Conservation (phyloP, 2,113 vertebrate genomes). For the Fukomys damarensis region DNA sequence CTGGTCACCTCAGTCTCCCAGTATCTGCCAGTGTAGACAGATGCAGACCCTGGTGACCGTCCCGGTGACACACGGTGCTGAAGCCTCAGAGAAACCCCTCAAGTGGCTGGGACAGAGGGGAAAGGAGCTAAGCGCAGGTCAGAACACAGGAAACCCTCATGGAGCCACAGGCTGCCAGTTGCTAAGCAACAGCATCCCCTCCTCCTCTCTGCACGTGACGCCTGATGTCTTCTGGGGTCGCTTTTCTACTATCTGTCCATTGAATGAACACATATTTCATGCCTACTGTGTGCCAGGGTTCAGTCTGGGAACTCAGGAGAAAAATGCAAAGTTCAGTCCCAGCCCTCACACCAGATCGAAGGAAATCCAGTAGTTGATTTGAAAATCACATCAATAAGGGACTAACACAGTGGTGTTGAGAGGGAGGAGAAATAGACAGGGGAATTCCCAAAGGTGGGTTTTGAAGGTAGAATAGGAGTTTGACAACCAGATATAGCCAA, state of each 20-base stretch:
- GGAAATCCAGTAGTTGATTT: background rate
- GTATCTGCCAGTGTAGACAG: background rate
- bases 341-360: background rate
- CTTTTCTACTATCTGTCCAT: background rate
- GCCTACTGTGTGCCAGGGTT: background rate
- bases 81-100: background rate
- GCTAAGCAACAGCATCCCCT: conserved; percentile 54
- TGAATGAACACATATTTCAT: background rate
- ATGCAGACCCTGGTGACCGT: background rate
- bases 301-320: background rate
- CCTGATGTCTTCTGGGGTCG: background rate
- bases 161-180: background rate
- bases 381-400: background rate
- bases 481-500: background rate
- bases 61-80: background rate
- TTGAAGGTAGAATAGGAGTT: conserved; percentile 59
- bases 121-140: background rate
- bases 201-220: background rate
- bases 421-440: background rate
- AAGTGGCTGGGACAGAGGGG: background rate
- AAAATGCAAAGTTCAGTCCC: background rate
- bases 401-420: background rate
- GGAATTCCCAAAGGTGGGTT: background rate
- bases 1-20: background rate
- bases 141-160: background rate